Evolutionary conservation across 2,797 vertebrate genomes (phyloP), one percentile per base, ranked within the genome.

Genomic region (Rhinichthys osculus): DNA sequence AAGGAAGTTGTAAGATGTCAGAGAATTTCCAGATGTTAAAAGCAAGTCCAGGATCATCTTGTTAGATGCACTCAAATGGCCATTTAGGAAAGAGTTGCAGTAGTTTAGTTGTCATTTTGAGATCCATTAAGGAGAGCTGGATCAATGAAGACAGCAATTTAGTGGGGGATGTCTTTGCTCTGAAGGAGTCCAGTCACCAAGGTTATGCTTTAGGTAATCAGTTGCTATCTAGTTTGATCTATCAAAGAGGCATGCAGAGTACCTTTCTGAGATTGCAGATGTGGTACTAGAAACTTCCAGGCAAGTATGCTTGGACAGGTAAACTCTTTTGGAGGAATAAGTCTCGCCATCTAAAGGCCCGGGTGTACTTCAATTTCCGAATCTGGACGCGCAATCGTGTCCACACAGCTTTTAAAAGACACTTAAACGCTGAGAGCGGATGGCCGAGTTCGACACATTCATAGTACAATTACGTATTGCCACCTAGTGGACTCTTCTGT

Each of bases 51-150:
- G 14, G 5, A 52, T 52, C 9, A 76, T 50, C 47, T 76, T 76
- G 21, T 76, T 6, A 76, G 27, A 52, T 74, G 72, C 7, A 6
- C 72, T 35, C 47, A 74, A 52, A 13, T 33, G 44, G 4, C 27
- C 27, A 30, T 73, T 73, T 50, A 74, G 47, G 10, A 35, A 33
- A 52, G 27, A 21, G 27, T 35, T 76, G 5, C 30, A 76, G 44
- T 52, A 21, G 30, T 52, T 76, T 50, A 76, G 47, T 23, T 76
- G 30, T 52, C 72, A 35, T 76, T 52, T 78, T 78, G 59, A 79
- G n/a, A 79, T 44, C 35, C 40, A 66, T 66, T 62, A 21, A 66
- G 8, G 8, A 64, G 14, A 59, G 38, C n/a, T 64, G 2, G 14
- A 40, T 78, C 76, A 78, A 62, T 78, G 14, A 57, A 42, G 21